Percentiles rank a stretch among this genome's conserved stretches.
phyloP scores from a whole-genome alignment of 2,797 vertebrate species.

The Falco berigora region DNA sequence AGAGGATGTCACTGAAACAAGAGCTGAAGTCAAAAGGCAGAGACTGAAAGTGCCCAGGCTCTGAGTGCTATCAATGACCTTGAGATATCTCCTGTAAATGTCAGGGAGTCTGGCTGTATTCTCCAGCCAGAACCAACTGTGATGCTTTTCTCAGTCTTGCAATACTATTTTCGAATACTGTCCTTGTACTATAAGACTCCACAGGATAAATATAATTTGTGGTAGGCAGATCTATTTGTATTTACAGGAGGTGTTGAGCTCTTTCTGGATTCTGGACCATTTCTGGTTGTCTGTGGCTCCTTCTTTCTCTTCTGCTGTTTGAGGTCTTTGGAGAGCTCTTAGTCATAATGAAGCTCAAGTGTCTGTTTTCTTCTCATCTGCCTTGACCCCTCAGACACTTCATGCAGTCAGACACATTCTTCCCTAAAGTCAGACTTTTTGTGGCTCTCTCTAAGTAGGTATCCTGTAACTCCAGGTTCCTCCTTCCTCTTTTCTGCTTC shows the following conservation, averaged over 20 bases:
- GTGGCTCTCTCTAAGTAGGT: neutral
- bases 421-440: neutral
- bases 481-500: neutral
- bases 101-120: neutral
- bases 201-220: neutral
- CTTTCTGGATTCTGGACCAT: neutral
- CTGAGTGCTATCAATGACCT: conserved; percentile 17
- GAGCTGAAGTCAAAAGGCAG: conserved; percentile 24
- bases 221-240: neutral
- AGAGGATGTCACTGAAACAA: neutral
- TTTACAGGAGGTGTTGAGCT: neutral
- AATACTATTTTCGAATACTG: neutral
- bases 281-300: neutral
- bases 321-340: neutral
- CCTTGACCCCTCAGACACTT: neutral
- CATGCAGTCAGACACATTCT: neutral
- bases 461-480: neutral
- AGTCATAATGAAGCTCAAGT: neutral
- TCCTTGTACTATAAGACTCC: neutral
- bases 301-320: neutral
- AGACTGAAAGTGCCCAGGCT: neutral
- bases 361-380: neutral
- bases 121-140: neutral
- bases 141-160: neutral
- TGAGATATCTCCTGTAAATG: neutral